A percentile compares a stretch with the other conserved stretches of the same genome.
Evolutionary conservation across 2,797 vertebrate genomes (phyloP).

Genomic region (Lepus oiostolus): DNA sequence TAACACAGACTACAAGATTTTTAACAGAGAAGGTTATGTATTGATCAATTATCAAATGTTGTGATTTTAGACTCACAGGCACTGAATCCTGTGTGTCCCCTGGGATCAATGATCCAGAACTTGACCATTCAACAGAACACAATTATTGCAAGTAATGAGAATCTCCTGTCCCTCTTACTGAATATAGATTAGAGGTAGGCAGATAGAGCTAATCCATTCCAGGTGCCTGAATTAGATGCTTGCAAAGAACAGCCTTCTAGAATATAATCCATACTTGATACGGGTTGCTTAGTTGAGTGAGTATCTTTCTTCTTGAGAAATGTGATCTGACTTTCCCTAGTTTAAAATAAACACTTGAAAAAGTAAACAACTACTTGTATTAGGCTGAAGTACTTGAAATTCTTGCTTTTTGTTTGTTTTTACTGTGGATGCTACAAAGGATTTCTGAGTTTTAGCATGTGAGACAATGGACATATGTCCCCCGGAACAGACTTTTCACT

Average conservation of each 20-base stretch:
- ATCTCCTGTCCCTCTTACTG: too few species aligned
- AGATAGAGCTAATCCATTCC: not conserved
- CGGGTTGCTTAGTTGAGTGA: not conserved
- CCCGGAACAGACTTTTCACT: not conserved
- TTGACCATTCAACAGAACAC: not conserved
- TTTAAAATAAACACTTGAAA: conserved; percentile 43
- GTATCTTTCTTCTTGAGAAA: conserved; percentile 42
- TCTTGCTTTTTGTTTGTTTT: not conserved
- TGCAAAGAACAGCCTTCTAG: not conserved
- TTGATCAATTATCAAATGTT: not conserved
- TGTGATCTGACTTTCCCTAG: not conserved
- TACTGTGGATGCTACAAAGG: not conserved
- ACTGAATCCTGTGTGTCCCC: not conserved
- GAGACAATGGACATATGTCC: not conserved
- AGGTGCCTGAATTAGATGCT: too few species aligned
- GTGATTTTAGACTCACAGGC: not conserved
- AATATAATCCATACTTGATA: not conserved
- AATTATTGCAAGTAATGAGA: not conserved
- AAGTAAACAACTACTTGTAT: conserved; percentile 14
- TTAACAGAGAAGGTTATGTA: not conserved
- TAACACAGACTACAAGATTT: not conserved
- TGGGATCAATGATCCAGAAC: not conserved
- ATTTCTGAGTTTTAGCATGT: not conserved
- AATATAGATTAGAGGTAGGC: not conserved
- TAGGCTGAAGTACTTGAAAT: not conserved